Percentiles rank a stretch among this genome's conserved stretches.
phyloP scores from a whole-genome alignment of 1,140 invertebrate species.

The Bombus superbus region DNA sequence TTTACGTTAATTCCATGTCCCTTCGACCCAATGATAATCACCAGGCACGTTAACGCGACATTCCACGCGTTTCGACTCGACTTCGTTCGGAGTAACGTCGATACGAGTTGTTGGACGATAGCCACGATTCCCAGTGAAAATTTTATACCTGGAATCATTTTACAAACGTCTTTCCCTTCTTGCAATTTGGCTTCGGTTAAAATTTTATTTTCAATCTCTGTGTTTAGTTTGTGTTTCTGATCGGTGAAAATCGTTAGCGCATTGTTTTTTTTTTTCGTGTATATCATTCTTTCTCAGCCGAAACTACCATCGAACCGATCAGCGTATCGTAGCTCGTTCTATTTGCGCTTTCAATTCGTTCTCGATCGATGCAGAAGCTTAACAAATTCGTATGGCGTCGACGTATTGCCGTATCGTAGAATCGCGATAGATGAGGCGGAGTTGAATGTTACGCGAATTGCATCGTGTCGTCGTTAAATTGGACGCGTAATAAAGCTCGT shows the following conservation, averaged over 20 bases:
- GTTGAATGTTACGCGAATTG: not conserved
- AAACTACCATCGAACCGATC: not conserved
- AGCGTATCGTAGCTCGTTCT: too few species aligned
- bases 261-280: too few species aligned
- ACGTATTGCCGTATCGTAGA: not conserved
- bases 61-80: not conserved
- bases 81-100: not conserved
- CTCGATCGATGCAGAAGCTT: not conserved
- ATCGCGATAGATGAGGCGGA: not conserved
- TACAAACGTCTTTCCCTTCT: too few species aligned
- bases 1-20: not conserved
- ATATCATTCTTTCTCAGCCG: rapidly evolving
- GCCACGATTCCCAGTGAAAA: not conserved
- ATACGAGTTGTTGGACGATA: not conserved
- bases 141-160: not conserved
- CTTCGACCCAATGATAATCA: not conserved
- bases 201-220: too few species aligned
- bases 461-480: not conserved
- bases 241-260: too few species aligned
- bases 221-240: too few species aligned
- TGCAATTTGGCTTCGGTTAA: too few species aligned
- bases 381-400: not conserved
- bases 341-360: not conserved
- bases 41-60: not conserved
- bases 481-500: not conserved